Evolutionary conservation across 2,113 vertebrate genomes (phyloP).

Genomic region (Elephantulus edwardii): DNA sequence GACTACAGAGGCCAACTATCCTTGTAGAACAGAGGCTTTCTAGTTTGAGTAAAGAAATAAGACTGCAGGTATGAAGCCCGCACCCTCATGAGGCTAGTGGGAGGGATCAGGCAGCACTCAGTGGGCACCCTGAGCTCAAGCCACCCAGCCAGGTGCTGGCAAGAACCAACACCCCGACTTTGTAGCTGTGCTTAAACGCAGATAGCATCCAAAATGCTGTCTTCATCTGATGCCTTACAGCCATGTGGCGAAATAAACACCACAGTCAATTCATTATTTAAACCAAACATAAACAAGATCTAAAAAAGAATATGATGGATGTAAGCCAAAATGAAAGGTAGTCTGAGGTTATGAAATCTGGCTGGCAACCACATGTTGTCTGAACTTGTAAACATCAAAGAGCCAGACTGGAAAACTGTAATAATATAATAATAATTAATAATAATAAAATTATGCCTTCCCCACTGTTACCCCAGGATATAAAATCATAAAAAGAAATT

Average conservation of each 20-base stretch:
- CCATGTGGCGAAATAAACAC: slow-evolving; percentile 67
- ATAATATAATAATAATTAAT: slow-evolving; percentile 79
- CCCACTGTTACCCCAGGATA: slow-evolving; percentile 58
- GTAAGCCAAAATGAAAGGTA: slow-evolving; percentile 72
- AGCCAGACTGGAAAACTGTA: slow-evolving; percentile 70
- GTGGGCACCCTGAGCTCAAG: neutral
- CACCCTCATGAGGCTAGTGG: neutral
- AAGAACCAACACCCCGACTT: neutral
- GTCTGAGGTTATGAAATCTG: slow-evolving; percentile 77
- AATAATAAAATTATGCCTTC: slow-evolving; percentile 72
- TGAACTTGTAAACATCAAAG: slow-evolving; percentile 80
- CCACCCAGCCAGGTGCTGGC: slow-evolving; percentile 6
- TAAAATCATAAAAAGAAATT: slow-evolving; percentile 68
- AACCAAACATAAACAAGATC: slow-evolving; percentile 71
- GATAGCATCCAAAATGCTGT: slow-evolving; percentile 44
- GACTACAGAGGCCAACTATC: neutral
- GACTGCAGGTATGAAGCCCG: neutral
- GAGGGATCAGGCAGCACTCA: neutral
- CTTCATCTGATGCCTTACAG: slow-evolving; percentile 55
- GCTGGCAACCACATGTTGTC: slow-evolving; percentile 70
- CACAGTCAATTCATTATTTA: slow-evolving; percentile 30
- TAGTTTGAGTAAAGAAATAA: neutral
- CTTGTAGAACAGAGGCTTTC: neutral
- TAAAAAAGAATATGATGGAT: slow-evolving; percentile 61
- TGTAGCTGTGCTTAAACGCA: neutral